Evolutionary conservation across 2,113 vertebrate genomes (phyloP).

Genomic region (Perognathus longimembris): DNA sequence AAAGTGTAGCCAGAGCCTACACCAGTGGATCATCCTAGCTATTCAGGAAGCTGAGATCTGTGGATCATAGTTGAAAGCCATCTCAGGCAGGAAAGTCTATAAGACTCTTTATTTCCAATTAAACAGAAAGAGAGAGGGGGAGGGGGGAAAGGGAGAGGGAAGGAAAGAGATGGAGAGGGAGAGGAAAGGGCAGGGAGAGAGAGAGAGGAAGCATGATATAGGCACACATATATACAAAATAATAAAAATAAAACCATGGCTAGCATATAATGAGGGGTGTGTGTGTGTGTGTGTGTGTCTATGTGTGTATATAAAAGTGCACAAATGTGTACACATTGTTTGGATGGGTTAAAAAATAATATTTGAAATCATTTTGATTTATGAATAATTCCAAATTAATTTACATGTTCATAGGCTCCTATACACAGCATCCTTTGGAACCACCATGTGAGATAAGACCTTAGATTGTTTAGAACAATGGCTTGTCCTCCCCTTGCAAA

Average conservation of each 20-base stretch:
- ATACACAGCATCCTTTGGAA: neutral
- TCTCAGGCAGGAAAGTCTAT: too few relatives aligned
- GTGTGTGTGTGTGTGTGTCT: neutral
- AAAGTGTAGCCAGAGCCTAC: too few relatives aligned
- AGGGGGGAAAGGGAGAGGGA: too few relatives aligned
- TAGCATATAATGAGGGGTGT: neutral
- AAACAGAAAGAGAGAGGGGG: too few relatives aligned
- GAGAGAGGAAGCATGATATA: too few relatives aligned
- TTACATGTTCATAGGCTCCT: neutral
- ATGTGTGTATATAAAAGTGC: neutral
- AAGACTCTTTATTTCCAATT: too few relatives aligned
- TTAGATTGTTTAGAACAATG: neutral
- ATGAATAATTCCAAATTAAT: neutral
- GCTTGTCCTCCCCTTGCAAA: neutral
- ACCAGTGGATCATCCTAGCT: too few relatives aligned
- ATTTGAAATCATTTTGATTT: conserved; percentile 50
- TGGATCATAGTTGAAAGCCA: too few relatives aligned
- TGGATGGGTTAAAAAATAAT: conserved; percentile 28
- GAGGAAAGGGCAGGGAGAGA: too few relatives aligned
- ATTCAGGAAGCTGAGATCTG: too few relatives aligned
- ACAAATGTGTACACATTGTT: neutral
- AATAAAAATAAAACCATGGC: neutral
- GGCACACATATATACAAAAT: too few relatives aligned
- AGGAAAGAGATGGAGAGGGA: too few relatives aligned
- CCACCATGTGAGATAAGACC: neutral